Evolutionary conservation across 2,797 vertebrate species (phyloP), one percentile per base, ranked within the genome.

Genomic region (Nannoperca obscura): DNA sequence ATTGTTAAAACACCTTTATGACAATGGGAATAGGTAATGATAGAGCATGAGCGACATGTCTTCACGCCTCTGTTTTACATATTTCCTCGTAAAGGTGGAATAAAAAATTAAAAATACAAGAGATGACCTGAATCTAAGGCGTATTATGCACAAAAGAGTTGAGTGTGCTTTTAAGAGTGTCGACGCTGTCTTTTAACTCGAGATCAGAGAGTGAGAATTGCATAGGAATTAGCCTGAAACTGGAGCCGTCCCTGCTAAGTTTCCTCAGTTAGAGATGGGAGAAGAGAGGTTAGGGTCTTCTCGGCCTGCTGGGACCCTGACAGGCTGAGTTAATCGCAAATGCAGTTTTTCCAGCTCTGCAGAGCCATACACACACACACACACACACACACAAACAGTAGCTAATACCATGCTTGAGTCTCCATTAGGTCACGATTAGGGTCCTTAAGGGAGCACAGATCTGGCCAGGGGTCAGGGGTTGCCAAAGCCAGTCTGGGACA

Each of bases 391-490:
- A 71, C 76, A 75, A 81, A 86, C 77, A 76, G 67, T 54, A 74
- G 64, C 84, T 79, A 81, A 92, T 83, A 89, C 83, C 86, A 55
- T 53, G 24, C 75, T 83, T 14, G 30, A 66, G 74, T 61, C 72
- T 49, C 83, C 80, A 58, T 78, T 63, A 80, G 94, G 92, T 93
- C 93, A 92, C 91, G 73, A 92, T 90, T 94, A 94, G 92, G 89
- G 72, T 94, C 94, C 92, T 92, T 71, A 19, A 92, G 88, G 80
- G 81, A 80, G 76, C 73, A 75, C 60, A 32, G 84, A 79, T 86
- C 74, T 42, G 70, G 65, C 15, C 11, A 13, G 70, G 86, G 95
- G 95, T 96, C 95, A 94, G 89, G 89, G 95, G 93, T 94, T 82
- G 78, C 82, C 84, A 69, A 93, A 93, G 87, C 93, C 96, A 96